Conservation (phyloP, 2,113 vertebrate genomes). For the Aplodontia rufa region DNA sequence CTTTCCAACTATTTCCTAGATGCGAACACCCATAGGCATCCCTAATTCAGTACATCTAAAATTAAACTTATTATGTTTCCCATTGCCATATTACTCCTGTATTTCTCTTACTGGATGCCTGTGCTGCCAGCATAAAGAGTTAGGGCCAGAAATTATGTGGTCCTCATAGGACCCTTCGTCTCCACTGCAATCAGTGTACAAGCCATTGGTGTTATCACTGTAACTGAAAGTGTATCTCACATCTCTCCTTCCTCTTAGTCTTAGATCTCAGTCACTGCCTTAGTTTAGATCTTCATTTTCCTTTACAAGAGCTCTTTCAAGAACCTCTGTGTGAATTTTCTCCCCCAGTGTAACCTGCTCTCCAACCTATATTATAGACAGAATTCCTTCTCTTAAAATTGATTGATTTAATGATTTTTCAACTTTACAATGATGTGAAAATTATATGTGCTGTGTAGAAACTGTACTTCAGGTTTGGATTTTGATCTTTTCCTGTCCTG, state of each 20-base stretch:
- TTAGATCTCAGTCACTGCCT: not conserved
- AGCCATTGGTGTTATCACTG: not conserved
- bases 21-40: not conserved
- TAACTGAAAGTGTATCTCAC: not conserved
- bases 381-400: not conserved
- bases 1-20: conserved; percentile 41
- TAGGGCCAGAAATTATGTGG: not conserved
- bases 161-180: not conserved
- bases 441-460: not conserved
- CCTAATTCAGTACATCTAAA: conserved; percentile 55
- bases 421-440: not conserved
- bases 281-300: not conserved
- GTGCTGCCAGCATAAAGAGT: not conserved
- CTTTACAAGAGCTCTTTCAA: not conserved
- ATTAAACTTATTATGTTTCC: conserved; percentile 1
- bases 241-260: not conserved
- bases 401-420: not conserved
- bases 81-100: not conserved
- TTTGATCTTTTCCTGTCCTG: not conserved
- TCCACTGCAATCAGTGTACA: not conserved
- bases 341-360: not conserved
- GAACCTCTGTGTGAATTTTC: not conserved
- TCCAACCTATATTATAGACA: not conserved
- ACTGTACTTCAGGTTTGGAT: not conserved
- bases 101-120: not conserved